Percentiles rank a stretch among this genome's conserved stretches.
Evolutionary conservation across 2,113 vertebrate genomes (phyloP).

Genomic region (Anguilla rostrata): DNA sequence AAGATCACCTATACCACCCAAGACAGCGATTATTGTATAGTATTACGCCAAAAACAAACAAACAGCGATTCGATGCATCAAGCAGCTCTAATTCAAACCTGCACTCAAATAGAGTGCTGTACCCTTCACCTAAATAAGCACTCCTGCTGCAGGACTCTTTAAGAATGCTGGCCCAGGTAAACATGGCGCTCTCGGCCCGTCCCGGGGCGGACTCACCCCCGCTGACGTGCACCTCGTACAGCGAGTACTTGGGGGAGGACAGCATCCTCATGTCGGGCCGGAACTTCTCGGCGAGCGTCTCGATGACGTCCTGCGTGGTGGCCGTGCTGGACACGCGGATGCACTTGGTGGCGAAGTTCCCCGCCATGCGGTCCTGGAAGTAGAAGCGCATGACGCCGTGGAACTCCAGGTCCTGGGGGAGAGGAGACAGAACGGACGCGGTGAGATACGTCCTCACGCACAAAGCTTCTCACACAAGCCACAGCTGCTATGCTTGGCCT

Average conservation of each 20-base stretch:
- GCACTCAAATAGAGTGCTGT: background rate
- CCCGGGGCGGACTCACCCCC: constrained; percentile 80
- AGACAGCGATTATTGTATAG: too few relatives aligned
- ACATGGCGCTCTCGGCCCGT: background rate
- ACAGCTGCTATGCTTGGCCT: constrained; percentile 2
- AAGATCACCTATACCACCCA: too few relatives aligned
- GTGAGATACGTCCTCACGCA: background rate
- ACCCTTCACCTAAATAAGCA: background rate
- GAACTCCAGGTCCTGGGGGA: constrained; percentile 89
- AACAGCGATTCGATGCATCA: background rate
- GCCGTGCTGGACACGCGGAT: constrained; percentile 96
- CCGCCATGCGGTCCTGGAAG: constrained; percentile 97
- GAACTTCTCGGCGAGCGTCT: constrained; percentile 97
- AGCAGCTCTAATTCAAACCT: background rate
- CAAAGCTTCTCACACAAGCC: background rate
- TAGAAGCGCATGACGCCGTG: constrained; percentile 99
- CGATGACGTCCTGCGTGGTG: constrained; percentile 96
- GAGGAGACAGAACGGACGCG: background rate
- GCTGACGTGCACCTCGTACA: constrained; percentile 97
- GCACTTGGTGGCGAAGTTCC: constrained; percentile 98
- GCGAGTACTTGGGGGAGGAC: constrained; percentile 91
- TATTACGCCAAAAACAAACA: too few relatives aligned
- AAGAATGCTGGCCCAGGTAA: too few relatives aligned
- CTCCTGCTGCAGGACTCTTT: background rate
- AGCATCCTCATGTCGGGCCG: constrained; percentile 98